phyloP scores from a whole-genome alignment of 2,797 vertebrate genomes.

The Acrocephalus scirpaceus region DNA sequence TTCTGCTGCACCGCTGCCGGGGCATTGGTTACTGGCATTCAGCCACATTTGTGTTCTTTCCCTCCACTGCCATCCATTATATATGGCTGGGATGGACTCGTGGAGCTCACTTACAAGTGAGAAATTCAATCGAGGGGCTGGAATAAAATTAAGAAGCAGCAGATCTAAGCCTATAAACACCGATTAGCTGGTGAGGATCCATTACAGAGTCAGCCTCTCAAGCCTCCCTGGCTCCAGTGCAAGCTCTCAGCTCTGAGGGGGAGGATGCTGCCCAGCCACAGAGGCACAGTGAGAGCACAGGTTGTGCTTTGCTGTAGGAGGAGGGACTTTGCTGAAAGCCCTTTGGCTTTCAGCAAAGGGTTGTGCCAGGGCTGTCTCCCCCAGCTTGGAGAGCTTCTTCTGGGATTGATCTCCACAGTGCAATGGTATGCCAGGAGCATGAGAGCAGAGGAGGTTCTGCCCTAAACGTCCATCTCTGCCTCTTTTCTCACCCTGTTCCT shows the following conservation, averaged over 20 bases:
- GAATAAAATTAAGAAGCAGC: conserved; percentile 38
- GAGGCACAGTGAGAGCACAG: rapidly evolving
- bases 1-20: rapidly evolving
- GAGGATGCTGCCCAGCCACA: background rate
- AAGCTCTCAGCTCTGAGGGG: rapidly evolving
- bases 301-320: background rate
- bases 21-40: background rate
- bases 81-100: background rate
- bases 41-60: background rate
- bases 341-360: background rate
- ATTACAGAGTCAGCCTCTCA: background rate
- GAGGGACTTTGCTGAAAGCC: background rate
- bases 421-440: background rate
- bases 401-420: background rate
- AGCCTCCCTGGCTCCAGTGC: rapidly evolving
- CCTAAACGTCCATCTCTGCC: background rate
- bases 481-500: background rate
- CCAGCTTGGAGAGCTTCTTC: background rate
- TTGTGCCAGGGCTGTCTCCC: background rate
- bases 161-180: conserved; percentile 27
- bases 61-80: conserved; percentile 12
- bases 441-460: background rate
- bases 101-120: background rate
- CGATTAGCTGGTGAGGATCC: background rate
- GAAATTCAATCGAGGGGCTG: conserved; percentile 39